These are phyloP conservation scores for Bellardia pandia DNA, from an alignment of 2,888 invertebrate genomes.

Conservation along the genomic window DNA sequence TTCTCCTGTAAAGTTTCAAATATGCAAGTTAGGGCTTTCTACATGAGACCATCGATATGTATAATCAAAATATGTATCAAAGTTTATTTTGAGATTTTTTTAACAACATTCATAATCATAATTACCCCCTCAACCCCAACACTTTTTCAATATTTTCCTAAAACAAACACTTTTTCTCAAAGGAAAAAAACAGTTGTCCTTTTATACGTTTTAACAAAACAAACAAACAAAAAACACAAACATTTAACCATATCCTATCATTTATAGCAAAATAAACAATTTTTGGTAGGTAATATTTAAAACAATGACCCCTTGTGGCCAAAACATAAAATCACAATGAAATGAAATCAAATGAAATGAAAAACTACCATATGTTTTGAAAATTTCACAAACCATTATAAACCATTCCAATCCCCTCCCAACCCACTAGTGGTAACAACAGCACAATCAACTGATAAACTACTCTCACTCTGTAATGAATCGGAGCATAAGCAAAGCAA, in stretches of 20 bases:
- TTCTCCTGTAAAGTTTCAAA: no score
- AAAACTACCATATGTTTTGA: constrained; percentile 70
- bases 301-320: constrained; percentile 70
- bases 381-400: constrained; percentile 47
- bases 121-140: neutral
- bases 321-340: constrained; percentile 61
- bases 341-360: constrained; percentile 54
- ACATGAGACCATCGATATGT: no score
- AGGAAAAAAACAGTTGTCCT: neutral
- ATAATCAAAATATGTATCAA: no score
- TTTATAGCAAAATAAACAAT: constrained; percentile 52
- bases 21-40: no score
- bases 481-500: constrained; percentile 45
- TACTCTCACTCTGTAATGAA: constrained; percentile 10
- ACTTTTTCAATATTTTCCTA: neutral
- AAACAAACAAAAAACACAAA: neutral
- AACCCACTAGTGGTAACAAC: constrained; percentile 6
- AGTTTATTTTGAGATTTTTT: no score
- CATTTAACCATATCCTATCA: constrained; percentile 27
- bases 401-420: constrained; percentile 3
- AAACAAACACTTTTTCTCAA: neutral
- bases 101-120: neutral
- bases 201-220: neutral
- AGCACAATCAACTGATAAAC: neutral
- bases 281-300: constrained; percentile 49